A percentile compares a stretch with the other conserved stretches of the same genome.
Conservation (phyloP, 1,140 invertebrate species). For the Drosophila suzukii region DNA sequence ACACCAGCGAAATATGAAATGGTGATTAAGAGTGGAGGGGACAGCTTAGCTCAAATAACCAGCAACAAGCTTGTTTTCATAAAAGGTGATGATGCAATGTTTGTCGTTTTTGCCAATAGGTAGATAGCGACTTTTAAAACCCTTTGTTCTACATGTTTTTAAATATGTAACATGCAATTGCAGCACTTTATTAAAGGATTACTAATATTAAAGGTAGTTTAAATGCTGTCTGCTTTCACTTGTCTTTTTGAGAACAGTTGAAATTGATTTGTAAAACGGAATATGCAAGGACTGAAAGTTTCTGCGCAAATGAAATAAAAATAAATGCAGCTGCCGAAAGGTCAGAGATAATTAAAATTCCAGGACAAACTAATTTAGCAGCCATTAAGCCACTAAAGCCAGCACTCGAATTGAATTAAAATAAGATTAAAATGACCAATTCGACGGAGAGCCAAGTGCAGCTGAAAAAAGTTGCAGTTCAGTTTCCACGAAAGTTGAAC, state of each 20-base stretch:
- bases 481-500: slow-evolving; percentile 1
- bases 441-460: neutral
- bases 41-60: neutral
- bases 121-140: neutral
- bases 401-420: neutral
- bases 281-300: neutral
- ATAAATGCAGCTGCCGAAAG: neutral
- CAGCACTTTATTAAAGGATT: too few relatives aligned
- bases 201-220: neutral
- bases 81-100: neutral
- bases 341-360: neutral
- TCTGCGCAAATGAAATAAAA: neutral
- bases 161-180: too few relatives aligned
- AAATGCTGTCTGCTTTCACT: too few relatives aligned
- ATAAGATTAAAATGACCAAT: neutral
- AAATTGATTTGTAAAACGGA: neutral
- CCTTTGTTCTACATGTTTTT: neutral
- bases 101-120: neutral
- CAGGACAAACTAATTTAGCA: neutral
- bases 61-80: too few relatives aligned
- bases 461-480: slow-evolving; percentile 14
- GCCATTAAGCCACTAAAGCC: neutral
- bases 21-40: slow-evolving; percentile 13
- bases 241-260: neutral
- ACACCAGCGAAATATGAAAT: slow-evolving; percentile 34